phyloP scores from a whole-genome alignment of 2,888 invertebrate species.

The Podabrus alpinus region DNA sequence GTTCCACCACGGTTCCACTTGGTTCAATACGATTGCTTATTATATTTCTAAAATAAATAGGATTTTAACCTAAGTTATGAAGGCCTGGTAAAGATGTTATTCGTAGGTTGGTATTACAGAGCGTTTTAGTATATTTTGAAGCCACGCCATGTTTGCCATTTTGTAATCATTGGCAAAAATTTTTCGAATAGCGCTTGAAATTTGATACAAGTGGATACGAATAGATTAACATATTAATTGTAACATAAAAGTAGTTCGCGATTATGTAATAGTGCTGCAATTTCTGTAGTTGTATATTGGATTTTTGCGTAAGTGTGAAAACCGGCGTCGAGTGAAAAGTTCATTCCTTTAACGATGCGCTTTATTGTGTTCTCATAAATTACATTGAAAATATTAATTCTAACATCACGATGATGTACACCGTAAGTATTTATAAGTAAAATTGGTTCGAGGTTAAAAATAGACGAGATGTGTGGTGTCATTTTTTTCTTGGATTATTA shows the following conservation, averaged over 20 bases:
- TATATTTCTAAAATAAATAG: background rate
- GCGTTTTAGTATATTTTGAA: constrained; percentile 36
- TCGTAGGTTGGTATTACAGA: constrained; percentile 14
- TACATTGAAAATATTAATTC: background rate
- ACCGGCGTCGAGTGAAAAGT: constrained; percentile 20
- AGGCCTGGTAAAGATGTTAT: background rate
- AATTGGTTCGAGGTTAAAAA: constrained; percentile 20
- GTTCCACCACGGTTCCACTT: background rate
- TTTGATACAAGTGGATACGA: background rate
- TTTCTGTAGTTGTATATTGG: background rate
- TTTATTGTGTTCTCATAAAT: constrained; percentile 8
- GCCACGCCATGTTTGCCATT: constrained; percentile 51
- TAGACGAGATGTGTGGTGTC: constrained; percentile 10
- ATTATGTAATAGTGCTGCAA: background rate
- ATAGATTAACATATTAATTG: background rate
- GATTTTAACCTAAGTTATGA: constrained; percentile 5
- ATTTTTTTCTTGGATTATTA: constrained; percentile 19
- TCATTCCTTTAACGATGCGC: background rate
- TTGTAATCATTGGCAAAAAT: constrained; percentile 36
- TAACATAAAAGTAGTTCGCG: background rate
- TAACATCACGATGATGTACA: constrained; percentile 48
- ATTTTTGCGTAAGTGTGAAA: background rate
- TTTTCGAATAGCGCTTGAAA: constrained; percentile 13
- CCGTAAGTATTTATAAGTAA: constrained; percentile 41
- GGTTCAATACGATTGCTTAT: background rate